These are phyloP conservation scores for Phaethon lepturus DNA, from an alignment of 2,113 vertebrate genomes.

Conservation along the genomic window DNA sequence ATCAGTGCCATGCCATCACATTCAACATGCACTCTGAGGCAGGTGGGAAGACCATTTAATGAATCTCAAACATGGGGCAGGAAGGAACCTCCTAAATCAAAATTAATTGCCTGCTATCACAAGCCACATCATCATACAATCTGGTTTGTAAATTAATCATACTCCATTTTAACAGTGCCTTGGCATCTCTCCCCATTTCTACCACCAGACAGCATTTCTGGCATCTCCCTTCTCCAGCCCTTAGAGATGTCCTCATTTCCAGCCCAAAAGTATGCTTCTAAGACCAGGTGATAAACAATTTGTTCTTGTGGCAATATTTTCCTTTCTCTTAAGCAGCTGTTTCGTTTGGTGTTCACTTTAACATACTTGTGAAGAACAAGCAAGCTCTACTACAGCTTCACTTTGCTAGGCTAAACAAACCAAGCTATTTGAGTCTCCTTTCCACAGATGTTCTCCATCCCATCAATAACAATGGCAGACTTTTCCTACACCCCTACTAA, in stretches of 20 bases:
- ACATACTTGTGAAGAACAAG: not conserved
- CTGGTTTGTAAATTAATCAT: constrained; percentile 47
- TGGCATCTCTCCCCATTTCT: not conserved
- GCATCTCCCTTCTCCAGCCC: not conserved
- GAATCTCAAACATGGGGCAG: not conserved
- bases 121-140: constrained; percentile 23
- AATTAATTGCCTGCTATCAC: constrained; percentile 44
- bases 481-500: not conserved
- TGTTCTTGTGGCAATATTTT: not conserved
- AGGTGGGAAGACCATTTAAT: not conserved
- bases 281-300: not conserved
- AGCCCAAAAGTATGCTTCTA: not conserved
- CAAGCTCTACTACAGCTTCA: not conserved
- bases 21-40: not conserved
- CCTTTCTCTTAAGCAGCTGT: not conserved
- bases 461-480: not conserved
- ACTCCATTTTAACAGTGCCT: not conserved
- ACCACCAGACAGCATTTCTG: not conserved
- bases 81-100: constrained; percentile 35
- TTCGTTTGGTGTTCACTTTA: not conserved
- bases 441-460: not conserved
- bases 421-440: not conserved
- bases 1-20: not conserved
- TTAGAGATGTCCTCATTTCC: not conserved
- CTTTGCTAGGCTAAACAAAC: not conserved